phyloP scores from a whole-genome alignment of 2,888 invertebrate species.

The Cantharis rufa region DNA sequence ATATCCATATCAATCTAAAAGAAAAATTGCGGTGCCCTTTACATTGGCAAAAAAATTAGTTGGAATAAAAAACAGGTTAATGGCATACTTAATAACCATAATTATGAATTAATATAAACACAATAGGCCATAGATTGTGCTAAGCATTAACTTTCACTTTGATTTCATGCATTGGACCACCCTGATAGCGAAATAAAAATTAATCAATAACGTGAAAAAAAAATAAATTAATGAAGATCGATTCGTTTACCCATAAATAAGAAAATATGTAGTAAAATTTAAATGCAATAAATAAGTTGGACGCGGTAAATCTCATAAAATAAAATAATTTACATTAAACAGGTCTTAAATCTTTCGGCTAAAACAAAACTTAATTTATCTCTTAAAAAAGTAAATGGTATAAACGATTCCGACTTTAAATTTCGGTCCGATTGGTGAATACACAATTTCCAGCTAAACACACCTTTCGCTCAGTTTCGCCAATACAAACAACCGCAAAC shows the following conservation, averaged over 20 bases:
- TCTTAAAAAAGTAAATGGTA: constrained; percentile 52
- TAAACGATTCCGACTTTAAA: constrained; percentile 39
- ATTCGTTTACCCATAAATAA: constrained; percentile 4
- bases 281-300: constrained; percentile 23
- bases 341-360: constrained; percentile 54
- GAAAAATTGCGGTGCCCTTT: neutral
- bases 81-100: neutral
- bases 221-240: constrained; percentile 8
- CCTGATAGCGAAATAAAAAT: constrained; percentile 16
- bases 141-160: constrained; percentile 6
- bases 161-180: constrained; percentile 13
- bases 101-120: constrained; percentile 3
- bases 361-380: constrained; percentile 57
- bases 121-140: constrained; percentile 9
- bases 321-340: constrained; percentile 55
- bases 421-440: constrained; percentile 36
- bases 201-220: constrained; percentile 5
- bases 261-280: constrained; percentile 22
- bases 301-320: constrained; percentile 44
- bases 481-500: constrained; percentile 25
- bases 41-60: neutral
- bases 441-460: constrained; percentile 33
- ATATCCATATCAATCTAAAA: neutral
- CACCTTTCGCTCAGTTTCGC: constrained; percentile 32
- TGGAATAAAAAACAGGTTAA: neutral